Percentiles rank a stretch among this genome's conserved stretches.
These are phyloP conservation scores for Cydia strobilella DNA, from an alignment of 1,140 invertebrate genomes.

Conservation along the genomic window DNA sequence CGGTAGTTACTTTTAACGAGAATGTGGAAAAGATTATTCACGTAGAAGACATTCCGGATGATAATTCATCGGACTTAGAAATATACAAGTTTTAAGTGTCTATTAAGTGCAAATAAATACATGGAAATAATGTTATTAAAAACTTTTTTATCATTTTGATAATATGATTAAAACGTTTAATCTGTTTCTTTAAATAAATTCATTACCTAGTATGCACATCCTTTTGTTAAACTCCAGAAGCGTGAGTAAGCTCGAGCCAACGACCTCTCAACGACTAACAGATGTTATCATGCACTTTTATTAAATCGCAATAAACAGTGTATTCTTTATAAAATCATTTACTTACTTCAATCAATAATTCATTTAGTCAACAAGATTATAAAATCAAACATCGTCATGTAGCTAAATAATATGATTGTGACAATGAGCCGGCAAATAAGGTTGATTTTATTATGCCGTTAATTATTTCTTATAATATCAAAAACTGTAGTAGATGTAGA, in stretches of 20 bases:
- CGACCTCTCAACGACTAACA: conserved; percentile 25
- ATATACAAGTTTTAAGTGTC: conserved; percentile 57
- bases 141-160: conserved; percentile 5
- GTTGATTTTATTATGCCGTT: no score
- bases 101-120: conserved; percentile 4
- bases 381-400: not conserved
- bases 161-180: conserved; percentile 6
- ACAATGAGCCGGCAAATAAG: not conserved
- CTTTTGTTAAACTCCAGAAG: conserved; percentile 22
- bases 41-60: conserved; percentile 56
- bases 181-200: conserved; percentile 22
- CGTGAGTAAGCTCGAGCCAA: conserved; percentile 25
- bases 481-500: no score
- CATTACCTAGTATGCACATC: conserved; percentile 31
- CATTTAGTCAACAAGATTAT: not conserved
- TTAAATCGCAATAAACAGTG: conserved; percentile 17
- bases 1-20: conserved; percentile 75
- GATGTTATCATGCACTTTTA: conserved; percentile 24
- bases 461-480: no score
- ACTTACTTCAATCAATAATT: not conserved
- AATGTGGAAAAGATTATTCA: conserved; percentile 77
- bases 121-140: conserved; percentile 1
- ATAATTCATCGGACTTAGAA: conserved; percentile 47
- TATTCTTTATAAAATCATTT: not conserved
- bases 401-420: not conserved